Base-by-base conservation (phyloP, 2,888 invertebrate species). In the Anthophora plumipes region DNA sequence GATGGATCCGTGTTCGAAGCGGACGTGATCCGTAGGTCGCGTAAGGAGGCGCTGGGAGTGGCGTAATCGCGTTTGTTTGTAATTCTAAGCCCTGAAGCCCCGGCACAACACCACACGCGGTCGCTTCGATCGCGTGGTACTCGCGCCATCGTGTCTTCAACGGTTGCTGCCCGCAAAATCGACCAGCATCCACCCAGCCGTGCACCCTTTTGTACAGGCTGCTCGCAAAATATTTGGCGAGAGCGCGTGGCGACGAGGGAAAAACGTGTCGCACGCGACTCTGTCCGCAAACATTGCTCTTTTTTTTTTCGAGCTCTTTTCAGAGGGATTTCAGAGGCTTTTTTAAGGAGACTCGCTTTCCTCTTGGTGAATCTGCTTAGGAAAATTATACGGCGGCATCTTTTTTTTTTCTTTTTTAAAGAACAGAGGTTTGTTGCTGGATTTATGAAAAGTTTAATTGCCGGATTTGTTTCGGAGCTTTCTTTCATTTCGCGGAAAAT, bases 61-160 rank as follows among this genome's bases (percentile, higher is more conserved):
- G 82, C 82, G 86, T 91, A 91, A 91, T 91, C 91, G 90, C 86
- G 89, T 91, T 91, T 91, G 89, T 90, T 90, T 90, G 91, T 91
- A 91, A 91, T 91, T 89, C 90, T 89, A 91, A 91, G 90, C 91
- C 87, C 85, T 81, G 91, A 91, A 91, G 91, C 91, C 91, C 89
- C 82, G 76, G 71, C 84, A 78, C 81, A 76, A 84, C 84, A 87
- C 84, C 87, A 78, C 88, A 78, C 88, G 79, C 70, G 78, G 78
- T 79, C 46, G 60, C 66, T 77, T 79, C 78, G 78, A 75, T 79
- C 78, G 78, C 78, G 78, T 31, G 75, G 31, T 48, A 67, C 77
- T 64, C 41, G 66, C 60, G 2, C 68, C 17, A 4, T 11, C 61
- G 70, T 60, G 48, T 54, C 70, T 70, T 79, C 78, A 4, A 39